Evolutionary conservation across 2,888 invertebrate genomes (phyloP).

Genomic region (Tromatobia lineatoria): DNA sequence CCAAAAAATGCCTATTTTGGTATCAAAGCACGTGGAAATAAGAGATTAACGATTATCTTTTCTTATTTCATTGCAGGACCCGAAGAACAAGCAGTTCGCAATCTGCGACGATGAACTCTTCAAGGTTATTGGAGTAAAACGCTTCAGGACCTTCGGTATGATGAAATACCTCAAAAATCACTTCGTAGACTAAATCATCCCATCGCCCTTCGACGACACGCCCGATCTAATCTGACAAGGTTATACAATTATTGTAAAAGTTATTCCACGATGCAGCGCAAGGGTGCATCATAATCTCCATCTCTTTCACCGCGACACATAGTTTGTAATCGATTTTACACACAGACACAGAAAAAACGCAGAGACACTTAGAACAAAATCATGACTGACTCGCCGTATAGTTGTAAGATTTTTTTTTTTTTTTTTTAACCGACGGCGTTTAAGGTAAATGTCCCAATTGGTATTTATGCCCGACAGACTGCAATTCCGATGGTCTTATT

Average conservation of each 20-base stretch:
- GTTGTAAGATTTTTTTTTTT: neutral
- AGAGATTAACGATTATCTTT: constrained; percentile 1
- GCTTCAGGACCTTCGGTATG: constrained; percentile 98
- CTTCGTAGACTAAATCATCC: constrained; percentile 89
- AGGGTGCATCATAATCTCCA: constrained; percentile 73
- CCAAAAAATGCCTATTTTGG: constrained; percentile 1
- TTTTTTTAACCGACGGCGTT: neutral
- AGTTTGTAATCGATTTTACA: constrained; percentile 72
- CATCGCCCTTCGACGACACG: constrained; percentile 50
- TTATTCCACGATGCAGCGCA: constrained; percentile 68
- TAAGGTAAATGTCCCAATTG: constrained; percentile 5
- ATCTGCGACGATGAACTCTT: constrained; percentile 96
- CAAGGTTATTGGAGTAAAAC: constrained; percentile 96
- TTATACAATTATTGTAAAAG: constrained; percentile 69
- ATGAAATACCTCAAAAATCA: constrained; percentile 98
- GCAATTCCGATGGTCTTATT: neutral
- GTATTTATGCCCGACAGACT: neutral
- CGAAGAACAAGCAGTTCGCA: constrained; percentile 97
- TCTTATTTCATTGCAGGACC: constrained; percentile 88
- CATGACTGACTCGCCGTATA: neutral
- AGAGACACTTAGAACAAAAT: constrained; percentile 18
- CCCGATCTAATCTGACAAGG: constrained; percentile 66
- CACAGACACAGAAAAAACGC: constrained; percentile 68
- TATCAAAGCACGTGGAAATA: neutral
- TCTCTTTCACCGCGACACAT: constrained; percentile 78